A percentile compares a stretch with the other conserved stretches of the same genome.
These are phyloP conservation scores for Trialeurodes vaporariorum DNA, from an alignment of 1,140 invertebrate genomes.

Conservation along the genomic window DNA sequence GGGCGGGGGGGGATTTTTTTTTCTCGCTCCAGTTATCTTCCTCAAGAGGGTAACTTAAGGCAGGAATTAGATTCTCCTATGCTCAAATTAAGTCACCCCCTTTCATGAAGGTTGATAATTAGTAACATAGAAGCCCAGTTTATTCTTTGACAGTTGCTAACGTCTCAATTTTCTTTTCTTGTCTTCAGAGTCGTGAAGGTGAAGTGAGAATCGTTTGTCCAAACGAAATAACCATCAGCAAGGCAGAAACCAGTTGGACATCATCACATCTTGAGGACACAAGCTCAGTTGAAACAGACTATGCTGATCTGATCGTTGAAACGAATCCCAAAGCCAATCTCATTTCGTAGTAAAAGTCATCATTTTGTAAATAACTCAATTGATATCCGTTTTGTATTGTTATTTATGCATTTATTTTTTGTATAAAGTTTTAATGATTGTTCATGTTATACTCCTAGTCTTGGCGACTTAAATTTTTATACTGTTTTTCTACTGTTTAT, in stretches of 20 bases:
- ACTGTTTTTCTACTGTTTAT: no score
- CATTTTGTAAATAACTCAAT: neutral
- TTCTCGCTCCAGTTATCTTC: no score
- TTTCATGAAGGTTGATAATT: no score
- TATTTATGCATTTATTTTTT: neutral
- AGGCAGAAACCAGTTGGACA: neutral
- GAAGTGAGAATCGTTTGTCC: neutral
- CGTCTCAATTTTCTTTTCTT: no score
- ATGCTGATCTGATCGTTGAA: neutral
- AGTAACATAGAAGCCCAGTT: no score
- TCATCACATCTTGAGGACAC: neutral
- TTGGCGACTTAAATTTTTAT: neutral
- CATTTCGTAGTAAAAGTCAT: neutral
- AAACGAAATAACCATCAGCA: neutral
- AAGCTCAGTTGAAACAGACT: neutral
- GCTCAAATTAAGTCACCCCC: no score
- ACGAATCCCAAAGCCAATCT: neutral
- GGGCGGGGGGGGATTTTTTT: no score
- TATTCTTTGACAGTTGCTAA: no score
- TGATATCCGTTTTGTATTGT: neutral
- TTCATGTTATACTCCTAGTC: neutral
- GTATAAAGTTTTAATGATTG: neutral
- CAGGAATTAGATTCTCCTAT: no score
- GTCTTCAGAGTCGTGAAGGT: neutral
- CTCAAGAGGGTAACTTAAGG: no score